Evolutionary conservation across 2,888 invertebrate species (phyloP).

Genomic region (Plagiodera versicolora): DNA sequence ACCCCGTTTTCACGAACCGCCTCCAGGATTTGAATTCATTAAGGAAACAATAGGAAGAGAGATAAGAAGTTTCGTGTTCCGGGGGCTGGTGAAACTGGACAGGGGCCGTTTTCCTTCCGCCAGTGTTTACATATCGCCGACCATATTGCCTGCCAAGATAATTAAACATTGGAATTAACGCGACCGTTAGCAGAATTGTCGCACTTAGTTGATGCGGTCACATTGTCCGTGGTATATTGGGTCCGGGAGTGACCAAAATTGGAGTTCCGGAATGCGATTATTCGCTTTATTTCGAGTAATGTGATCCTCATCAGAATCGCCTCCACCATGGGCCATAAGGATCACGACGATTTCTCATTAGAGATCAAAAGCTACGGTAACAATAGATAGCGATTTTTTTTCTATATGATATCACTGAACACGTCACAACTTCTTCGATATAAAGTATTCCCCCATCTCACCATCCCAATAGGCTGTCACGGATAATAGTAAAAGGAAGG

Average conservation of each 20-base stretch:
- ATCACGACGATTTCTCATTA: too few species aligned
- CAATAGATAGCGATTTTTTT: too few species aligned
- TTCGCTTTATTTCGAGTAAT: background rate
- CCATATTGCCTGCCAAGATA: constrained; percentile 43
- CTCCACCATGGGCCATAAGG: too few species aligned
- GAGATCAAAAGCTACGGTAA: too few species aligned
- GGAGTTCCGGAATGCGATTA: constrained; percentile 6
- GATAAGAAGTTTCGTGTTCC: constrained; percentile 49
- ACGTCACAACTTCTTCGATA: too few species aligned
- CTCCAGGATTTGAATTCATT: constrained; percentile 55
- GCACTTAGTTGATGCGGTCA: constrained; percentile 28
- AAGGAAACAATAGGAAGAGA: constrained; percentile 53
- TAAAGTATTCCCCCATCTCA: too few species aligned
- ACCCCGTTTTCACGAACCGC: constrained; percentile 53
- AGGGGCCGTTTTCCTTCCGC: constrained; percentile 20
- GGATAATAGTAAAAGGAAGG: too few species aligned
- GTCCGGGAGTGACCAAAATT: constrained; percentile 17
- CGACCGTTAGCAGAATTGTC: constrained; percentile 28
- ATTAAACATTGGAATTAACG: constrained; percentile 35
- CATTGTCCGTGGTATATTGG: constrained; percentile 23
- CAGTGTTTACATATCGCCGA: constrained; percentile 41
- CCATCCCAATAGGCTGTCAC: too few species aligned
- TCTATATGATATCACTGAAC: too few species aligned
- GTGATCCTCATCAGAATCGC: background rate
- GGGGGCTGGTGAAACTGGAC: constrained; percentile 29